Evolutionary conservation across 2,888 invertebrate genomes (phyloP), one percentile per base, ranked within the genome.

Genomic region (Pyrgus malvae): DNA sequence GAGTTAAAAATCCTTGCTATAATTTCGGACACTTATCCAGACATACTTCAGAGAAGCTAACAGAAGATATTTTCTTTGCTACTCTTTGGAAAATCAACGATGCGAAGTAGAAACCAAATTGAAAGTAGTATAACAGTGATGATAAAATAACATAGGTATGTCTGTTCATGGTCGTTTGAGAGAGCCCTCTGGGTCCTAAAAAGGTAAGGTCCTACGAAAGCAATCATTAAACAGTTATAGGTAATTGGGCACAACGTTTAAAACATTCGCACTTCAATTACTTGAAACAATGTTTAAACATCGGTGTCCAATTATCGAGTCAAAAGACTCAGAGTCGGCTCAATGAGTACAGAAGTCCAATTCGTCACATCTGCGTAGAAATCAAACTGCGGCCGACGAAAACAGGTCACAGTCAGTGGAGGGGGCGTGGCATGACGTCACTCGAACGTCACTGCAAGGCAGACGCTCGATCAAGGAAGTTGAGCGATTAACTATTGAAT

Each of bases 361-460:
- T 53, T 46, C 31, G 53, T 53, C 53, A 53, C 53, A 53, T 53
- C 45, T 53, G 53, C 53, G 53, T 53, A 40, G 53, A 45, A 53
- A 53, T 53, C 53, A 46, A 53, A 53, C 53, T 53, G 53, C 45
- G 45, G 53, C 38, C 45, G 53, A 46, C 38, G 53, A 40, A 60
- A 60, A 60, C 58, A 56, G 60, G 57, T 56, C 60, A 58, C 53
- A 57, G 57, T 56, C 57, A 49, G 44, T 42, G 55, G 48, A 53
- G 57, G 56, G 57, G 60, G 56, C 57, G 57, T 46, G 55, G 55
- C 57, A 53, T 60, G 60, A 60, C 60, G 60, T 60, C 57, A 57
- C 53, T 40, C 33, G 41, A 49, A 57, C 57, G 55, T 57, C 60
- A 59, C 44, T 55, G 16, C 38, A 19, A 19, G 37, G 25, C 11